These are phyloP conservation scores for Aurelia sp. DNA, from an alignment of 30 jellyfish, hydroid and myxozoan species.

Conservation along the genomic window DNA sequence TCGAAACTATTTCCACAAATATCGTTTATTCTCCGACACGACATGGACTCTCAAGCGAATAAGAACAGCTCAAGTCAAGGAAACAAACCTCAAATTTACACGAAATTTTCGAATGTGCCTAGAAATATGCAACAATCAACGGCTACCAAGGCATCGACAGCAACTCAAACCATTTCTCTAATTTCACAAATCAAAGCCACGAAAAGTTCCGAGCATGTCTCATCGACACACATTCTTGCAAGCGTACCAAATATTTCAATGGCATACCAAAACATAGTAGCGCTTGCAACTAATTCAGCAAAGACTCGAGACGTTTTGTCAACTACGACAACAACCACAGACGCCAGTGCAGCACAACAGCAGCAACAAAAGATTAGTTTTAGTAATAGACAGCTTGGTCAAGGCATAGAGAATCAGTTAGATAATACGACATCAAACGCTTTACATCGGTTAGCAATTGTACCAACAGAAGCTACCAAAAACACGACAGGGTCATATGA, in stretches of 20 bases:
- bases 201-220: background rate
- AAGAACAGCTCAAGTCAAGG: background rate
- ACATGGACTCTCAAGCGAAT: background rate
- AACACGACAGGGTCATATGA: constrained; percentile 23
- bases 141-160: background rate
- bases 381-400: constrained; percentile 24
- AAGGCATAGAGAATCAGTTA: constrained; percentile 7
- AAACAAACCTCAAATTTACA: background rate
- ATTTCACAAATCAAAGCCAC: background rate
- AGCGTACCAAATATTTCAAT: background rate
- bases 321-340: background rate
- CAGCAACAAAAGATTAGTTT: constrained; percentile 3
- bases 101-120: background rate
- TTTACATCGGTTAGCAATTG: background rate
- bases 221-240: background rate
- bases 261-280: too few species aligned
- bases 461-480: background rate
- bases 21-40: constrained; percentile 40
- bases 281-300: background rate
- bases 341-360: background rate
- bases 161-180: background rate
- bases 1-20: constrained; percentile 53
- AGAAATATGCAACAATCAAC: background rate
- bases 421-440: constrained; percentile 1
- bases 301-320: background rate